phyloP scores from a whole-genome alignment of 1,140 invertebrate species.

The Nasonia longicornis region DNA sequence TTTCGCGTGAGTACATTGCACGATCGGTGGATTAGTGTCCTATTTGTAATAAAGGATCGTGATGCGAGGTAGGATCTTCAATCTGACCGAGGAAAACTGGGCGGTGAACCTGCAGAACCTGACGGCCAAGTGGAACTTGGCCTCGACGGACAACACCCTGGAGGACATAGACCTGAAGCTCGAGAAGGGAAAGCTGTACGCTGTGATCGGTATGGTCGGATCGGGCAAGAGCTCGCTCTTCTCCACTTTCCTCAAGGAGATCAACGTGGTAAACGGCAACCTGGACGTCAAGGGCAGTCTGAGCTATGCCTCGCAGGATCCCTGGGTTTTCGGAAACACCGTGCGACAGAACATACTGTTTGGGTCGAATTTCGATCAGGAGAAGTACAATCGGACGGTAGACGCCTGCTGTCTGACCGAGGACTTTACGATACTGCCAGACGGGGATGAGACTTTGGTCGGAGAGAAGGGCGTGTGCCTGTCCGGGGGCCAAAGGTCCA shows the following conservation, averaged over 20 bases:
- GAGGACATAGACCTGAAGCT: constrained; percentile 70
- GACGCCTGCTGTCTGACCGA: constrained; percentile 74
- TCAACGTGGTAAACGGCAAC: constrained; percentile 71
- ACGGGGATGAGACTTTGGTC: constrained; percentile 83
- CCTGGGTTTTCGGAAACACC: constrained; percentile 78
- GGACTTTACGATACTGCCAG: constrained; percentile 82
- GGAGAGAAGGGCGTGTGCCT: constrained; percentile 85
- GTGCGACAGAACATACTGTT: constrained; percentile 84
- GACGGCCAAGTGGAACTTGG: constrained; percentile 69
- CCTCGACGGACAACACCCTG: constrained; percentile 63
- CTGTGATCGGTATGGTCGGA: constrained; percentile 76
- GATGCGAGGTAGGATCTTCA: background rate
- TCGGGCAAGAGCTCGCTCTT: constrained; percentile 75
- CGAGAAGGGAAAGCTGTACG: constrained; percentile 71
- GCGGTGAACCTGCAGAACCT: constrained; percentile 67
- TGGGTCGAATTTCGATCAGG: constrained; percentile 74
- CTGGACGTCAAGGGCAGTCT: constrained; percentile 72
- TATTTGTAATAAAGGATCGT: background rate
- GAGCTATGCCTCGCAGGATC: constrained; percentile 82
- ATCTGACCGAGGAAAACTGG: constrained; percentile 20
- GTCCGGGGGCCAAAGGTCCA: constrained; percentile 87
- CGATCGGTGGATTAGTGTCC: constrained; percentile 1
- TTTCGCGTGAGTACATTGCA: background rate
- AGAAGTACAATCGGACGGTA: constrained; percentile 73
- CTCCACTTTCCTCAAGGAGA: constrained; percentile 75